Base-by-base conservation (phyloP, 2,888 invertebrate genomes). In the Ophonus ardosiacus region DNA sequence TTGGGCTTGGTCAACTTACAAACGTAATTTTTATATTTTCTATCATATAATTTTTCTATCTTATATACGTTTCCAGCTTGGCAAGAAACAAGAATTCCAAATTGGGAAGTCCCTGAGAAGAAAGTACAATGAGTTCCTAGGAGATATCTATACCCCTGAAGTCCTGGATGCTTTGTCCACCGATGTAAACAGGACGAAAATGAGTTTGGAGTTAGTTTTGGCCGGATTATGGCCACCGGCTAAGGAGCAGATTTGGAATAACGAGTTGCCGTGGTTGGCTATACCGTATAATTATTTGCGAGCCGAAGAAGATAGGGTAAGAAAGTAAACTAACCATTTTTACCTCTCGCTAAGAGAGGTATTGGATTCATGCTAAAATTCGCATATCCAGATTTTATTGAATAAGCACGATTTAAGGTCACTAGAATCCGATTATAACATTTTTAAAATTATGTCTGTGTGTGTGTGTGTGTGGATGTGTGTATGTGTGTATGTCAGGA, bases 141-240 rank as follows among this genome's bases (percentile, higher is more conserved):
- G 93, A 17, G 90, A 91, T 51, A 89, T 91, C 59, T 95, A 94
- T 89, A 91, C 91, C 87, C 92, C 93, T 4, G 92, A 93, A 56
- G 92, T 95, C 89, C 89, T 93, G 3, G 89, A 89, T 13, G 90
- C 93, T 68, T 91, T 93, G 57, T 95, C 95, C 51, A 95, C 96
- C 0, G 93, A 94, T 88, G 94, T 93, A 88, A 94, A 94, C 82
- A 92, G 96, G 68, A 96, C 96, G 0, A 93, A 96, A 90, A 95
- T 95, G 93, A 95, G 95, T 2, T 94, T 94, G 0, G 92, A 95
- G 86, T 91, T 94, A 15, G 94, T 95, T 5, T 90, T 96, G 80
- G 94, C 95, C 0, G 95, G 94, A 0, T 89, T 96, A 21, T 96
- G 93, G 89, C 95, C 94, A 1, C 95, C 94, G 0, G 89, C 89